A percentile compares a stretch with the other conserved stretches of the same genome.
Conservation (phyloP, 2,888 invertebrate species). For the Rambutsinella grinnellia region DNA sequence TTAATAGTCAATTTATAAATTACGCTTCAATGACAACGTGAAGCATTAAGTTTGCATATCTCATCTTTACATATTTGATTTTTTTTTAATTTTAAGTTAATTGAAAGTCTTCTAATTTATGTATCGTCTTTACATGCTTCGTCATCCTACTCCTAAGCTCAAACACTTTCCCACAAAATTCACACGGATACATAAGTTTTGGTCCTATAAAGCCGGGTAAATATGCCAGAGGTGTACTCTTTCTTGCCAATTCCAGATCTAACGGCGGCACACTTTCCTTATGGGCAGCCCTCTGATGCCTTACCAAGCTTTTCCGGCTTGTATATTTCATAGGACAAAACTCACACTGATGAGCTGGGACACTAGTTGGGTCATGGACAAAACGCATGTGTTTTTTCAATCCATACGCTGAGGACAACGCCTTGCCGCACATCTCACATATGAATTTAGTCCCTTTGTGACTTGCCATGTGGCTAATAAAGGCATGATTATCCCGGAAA, state of each 20-base stretch:
- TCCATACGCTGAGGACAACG: not conserved
- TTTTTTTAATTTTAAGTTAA: too few relatives aligned
- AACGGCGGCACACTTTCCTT: not conserved
- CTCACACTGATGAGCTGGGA: too few relatives aligned
- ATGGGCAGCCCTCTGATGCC: slow-evolving; percentile 7
- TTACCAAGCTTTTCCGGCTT: not conserved
- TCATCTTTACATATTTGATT: too few relatives aligned
- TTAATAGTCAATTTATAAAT: too few relatives aligned
- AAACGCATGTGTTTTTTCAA: not conserved
- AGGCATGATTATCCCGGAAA: not conserved
- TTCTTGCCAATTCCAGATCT: not conserved
- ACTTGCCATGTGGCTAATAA: not conserved
- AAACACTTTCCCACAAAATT: slow-evolving; percentile 23
- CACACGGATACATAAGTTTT: slow-evolving; percentile 22
- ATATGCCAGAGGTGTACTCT: not conserved
- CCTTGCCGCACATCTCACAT: slow-evolving; percentile 2
- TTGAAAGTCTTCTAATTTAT: too few relatives aligned
- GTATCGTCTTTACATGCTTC: slow-evolving; percentile 21
- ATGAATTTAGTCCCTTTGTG: not conserved
- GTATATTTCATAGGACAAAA: slow-evolving; percentile 14
- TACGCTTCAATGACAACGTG: too few relatives aligned
- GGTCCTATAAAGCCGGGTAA: slow-evolving; percentile 18
- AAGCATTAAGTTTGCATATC: too few relatives aligned
- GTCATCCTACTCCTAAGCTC: slow-evolving; percentile 10
- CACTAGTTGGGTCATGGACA: too few relatives aligned